phyloP scores from a whole-genome alignment of 2,888 invertebrate genomes.

The Cacoxenus indagator region DNA sequence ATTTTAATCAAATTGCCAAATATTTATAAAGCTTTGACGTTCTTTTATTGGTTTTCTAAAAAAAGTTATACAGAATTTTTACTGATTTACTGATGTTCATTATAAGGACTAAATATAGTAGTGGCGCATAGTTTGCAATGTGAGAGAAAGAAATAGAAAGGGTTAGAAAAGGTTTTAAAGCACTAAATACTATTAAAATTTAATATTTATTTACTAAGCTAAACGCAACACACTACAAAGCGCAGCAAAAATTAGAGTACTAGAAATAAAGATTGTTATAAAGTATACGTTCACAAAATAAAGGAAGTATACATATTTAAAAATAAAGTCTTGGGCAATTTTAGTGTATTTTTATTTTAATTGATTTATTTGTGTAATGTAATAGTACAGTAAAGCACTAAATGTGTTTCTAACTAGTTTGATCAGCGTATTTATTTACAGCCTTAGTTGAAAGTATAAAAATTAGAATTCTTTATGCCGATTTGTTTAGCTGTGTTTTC shows the following conservation, averaged over 20 bases:
- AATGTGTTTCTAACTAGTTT: too few relatives aligned
- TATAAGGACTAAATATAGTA: constrained; percentile 24
- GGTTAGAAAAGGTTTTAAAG: background rate
- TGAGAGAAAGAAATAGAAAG: constrained; percentile 1
- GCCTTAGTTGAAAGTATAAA: background rate
- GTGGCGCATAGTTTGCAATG: constrained; percentile 30
- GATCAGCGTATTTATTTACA: too few relatives aligned
- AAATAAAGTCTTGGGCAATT: too few relatives aligned
- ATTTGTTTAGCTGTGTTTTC: constrained; percentile 35
- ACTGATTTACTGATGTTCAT: constrained; percentile 47
- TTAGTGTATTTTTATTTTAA: too few relatives aligned
- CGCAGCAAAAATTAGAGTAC: background rate
- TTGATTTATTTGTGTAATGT: too few relatives aligned
- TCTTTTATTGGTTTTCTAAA: background rate
- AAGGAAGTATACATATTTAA: background rate
- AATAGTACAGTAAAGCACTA: too few relatives aligned
- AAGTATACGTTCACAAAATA: background rate
- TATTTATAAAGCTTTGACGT: background rate
- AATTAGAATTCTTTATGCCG: background rate
- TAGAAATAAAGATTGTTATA: background rate
- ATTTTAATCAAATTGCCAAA: background rate
- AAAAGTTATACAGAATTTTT: constrained; percentile 43
- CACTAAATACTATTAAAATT: background rate
- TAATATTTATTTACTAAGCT: background rate
- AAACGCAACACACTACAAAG: constrained; percentile 2